Conservation (phyloP, 2,888 invertebrate genomes). For the Carterocephalus palaemon region DNA sequence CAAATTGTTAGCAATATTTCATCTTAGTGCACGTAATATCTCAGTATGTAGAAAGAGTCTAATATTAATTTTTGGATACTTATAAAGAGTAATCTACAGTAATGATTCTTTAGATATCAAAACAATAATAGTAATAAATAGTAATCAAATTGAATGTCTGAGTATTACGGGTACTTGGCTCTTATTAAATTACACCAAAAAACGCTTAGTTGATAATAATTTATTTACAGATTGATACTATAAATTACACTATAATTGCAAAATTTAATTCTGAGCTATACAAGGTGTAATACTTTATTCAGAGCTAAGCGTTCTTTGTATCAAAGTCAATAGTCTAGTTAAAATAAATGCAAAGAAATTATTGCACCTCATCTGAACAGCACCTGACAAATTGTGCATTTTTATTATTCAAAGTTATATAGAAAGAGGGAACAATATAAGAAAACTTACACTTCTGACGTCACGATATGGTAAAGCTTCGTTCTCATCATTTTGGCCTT, state of each 20-base stretch:
- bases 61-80: no score
- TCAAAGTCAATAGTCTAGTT: constrained; percentile 16
- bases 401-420: not conserved
- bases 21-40: constrained; percentile 15
- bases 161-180: constrained; percentile 19
- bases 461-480: constrained; percentile 90
- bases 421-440: not conserved
- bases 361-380: constrained; percentile 26
- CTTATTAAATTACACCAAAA: constrained; percentile 12
- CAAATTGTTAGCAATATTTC: constrained; percentile 29
- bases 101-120: no score
- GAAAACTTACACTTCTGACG: constrained; percentile 88
- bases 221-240: no score
- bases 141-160: constrained; percentile 5
- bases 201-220: not conserved
- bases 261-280: no score
- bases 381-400: constrained; percentile 3
- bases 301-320: constrained; percentile 6
- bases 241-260: no score
- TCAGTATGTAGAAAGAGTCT: no score
- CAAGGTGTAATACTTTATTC: not conserved
- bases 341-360: constrained; percentile 11
- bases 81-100: no score
- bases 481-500: constrained; percentile 94
- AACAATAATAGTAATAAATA: no score